Evolutionary conservation across 2,888 invertebrate genomes (phyloP), one percentile per base, ranked within the genome.

Genomic region (Syritta pipiens): DNA sequence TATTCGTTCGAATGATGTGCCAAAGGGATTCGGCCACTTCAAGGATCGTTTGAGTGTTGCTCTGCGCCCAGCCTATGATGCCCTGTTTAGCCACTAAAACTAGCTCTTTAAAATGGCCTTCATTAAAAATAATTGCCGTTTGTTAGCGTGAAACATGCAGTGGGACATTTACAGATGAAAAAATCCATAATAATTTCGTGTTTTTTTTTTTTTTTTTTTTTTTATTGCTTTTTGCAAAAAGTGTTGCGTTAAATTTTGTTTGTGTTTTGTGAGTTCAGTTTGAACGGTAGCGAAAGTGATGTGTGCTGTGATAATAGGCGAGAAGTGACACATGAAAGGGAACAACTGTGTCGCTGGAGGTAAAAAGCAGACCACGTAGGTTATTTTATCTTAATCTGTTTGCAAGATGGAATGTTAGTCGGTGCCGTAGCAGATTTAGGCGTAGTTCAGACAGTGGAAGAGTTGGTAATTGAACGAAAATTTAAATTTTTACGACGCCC

Each of bases 1-100:
- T 92, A 89, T 98, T 98, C 83, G 97, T 96, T 82, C 96, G 96
- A n/a, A 97, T 90, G 44, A 98, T 94, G 19, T 94, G 91, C 97
- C 97, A 98, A 32, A 96, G 88, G 0, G 92, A 97, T 86, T 96
- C 96, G 60, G 96, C 90, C 10, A 98, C 93, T 2, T 97, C 96
- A 85, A 95, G 91, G 57, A 98, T 90, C 0, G 95, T 96, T 51
- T 96, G 97, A 57, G 98, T 92, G 89, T 98, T 98, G 83, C 96
- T 96, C 87, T 95, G 94, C 10, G 95, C 93, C 91, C 97, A 97
- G 59, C 93, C 92, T 69, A 94, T 91, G 77, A 96, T 90, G 22
- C 94, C 94, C 86, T 89, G 87, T 87, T 89, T 88, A 35, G 88
- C 88, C 85, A 88, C 89, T 88, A 86, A 86, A 88, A 88, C 86